Evolutionary conservation across 2,888 invertebrate genomes (phyloP), one percentile per base, ranked within the genome.

Genomic region (Andrena chrysosceles): DNA sequence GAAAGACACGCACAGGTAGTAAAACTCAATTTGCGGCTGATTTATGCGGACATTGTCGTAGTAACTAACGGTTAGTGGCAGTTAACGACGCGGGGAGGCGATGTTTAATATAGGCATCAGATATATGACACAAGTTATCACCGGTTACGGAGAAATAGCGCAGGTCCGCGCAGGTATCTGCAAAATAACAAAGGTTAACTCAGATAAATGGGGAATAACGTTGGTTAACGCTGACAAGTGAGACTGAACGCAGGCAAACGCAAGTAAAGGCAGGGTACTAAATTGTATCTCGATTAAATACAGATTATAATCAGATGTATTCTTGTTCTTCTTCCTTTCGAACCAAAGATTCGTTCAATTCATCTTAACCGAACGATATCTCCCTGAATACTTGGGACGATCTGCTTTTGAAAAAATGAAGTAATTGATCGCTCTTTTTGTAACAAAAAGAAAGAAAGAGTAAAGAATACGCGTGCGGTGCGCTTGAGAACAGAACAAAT

Each of bases 401-500:
- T 56, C 10, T 26, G 26, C 20, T 20, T 2, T 54, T 54, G n/a
- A 54, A 54, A 42, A 42, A 42, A 4, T 4, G 16, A 42, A 42
- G 16, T 16, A 16, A 42, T 16, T 42, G 42, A 42, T 68, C 68
- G 48, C 35, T 48, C 16, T 52, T 26, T 33, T 52, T 26, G 59
- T 26, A 60, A 54, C 31, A 29, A 52, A 62, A 76, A 42, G 62
- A 76, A 62, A 63, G 62, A 59, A 20, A 75, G 16, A 48, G 60
- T 49, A 35, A 67, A 31, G 69, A 54, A 68, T 72, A 29, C 49
- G 26, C 62, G 59, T 64, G 72, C 79, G 80, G 70, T 60, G 35
- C 59, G 68, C 71, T 48, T 42, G 77, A 66, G 85, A 83, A 64
- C 70, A 49, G 59, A 72, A 49, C 66, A 42, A 81, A 85, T 70